Evolutionary conservation across 2,888 invertebrate species (phyloP).

Genomic region (Hirtodrosophila duncani): DNA sequence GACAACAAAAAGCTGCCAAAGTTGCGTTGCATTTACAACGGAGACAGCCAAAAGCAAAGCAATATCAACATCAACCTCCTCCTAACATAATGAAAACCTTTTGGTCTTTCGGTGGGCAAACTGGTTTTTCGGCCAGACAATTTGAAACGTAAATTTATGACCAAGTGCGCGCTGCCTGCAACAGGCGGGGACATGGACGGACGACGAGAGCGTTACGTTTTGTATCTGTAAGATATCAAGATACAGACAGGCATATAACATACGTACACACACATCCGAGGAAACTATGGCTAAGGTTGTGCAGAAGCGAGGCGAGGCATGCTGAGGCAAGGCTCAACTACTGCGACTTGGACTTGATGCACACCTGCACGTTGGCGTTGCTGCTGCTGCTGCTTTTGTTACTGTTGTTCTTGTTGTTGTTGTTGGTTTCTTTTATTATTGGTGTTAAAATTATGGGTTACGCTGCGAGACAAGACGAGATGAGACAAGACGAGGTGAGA

Average conservation of each 20-base stretch:
- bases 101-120: constrained; percentile 50
- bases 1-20: constrained; percentile 27
- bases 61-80: constrained; percentile 19
- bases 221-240: constrained; percentile 68
- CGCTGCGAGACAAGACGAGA: constrained; percentile 41
- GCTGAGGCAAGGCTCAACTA: constrained; percentile 44
- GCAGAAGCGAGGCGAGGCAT: neutral
- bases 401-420: constrained; percentile 16
- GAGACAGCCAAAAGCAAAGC: constrained; percentile 17
- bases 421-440: constrained; percentile 62
- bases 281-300: constrained; percentile 13
- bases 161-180: constrained; percentile 47
- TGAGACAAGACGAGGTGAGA: neutral
- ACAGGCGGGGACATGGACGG: constrained; percentile 22
- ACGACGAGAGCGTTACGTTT: constrained; percentile 45
- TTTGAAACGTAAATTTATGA: constrained; percentile 70
- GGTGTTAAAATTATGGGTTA: constrained; percentile 72
- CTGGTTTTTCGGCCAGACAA: constrained; percentile 57
- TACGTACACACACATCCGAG: neutral
- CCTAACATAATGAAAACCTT: constrained; percentile 59
- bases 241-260: constrained; percentile 47
- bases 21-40: constrained; percentile 35
- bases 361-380: constrained; percentile 58
- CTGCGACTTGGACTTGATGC: constrained; percentile 65
- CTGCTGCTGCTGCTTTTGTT: constrained; percentile 13